Evolutionary conservation across 2,113 vertebrate species (phyloP), one percentile per base, ranked within the genome.

Genomic region (Labeo rohita): DNA sequence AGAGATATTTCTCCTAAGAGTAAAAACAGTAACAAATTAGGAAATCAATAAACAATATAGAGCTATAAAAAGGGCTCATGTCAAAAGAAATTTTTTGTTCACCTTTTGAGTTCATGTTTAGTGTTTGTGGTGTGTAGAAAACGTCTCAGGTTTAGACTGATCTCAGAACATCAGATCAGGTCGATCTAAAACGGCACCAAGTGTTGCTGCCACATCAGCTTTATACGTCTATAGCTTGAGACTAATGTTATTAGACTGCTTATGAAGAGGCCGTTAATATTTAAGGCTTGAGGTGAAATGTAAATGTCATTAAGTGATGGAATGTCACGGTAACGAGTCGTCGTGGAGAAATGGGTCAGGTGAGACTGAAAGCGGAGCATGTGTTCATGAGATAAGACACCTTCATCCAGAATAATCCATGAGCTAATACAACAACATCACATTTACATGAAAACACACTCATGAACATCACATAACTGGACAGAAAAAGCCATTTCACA

Each of bases 331-430:
- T 18, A 36, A 72, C 65, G 65, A 68, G 65, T 36, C 50, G 16
- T 6, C 18, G 8, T 65, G 73, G 49, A 47, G 80, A 86, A 80
- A 66, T 86, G 79, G 85, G 85, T 86, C 85, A 86, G 78, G 85
- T 86, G 78, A 59, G 77, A 61, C 10, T 68, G 65, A 12, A 21
- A 83, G 34, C 21, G 13, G 65, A 39, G 39, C 82, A 87, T 82
- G 86, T 87, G 54, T 45, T 34, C 68, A 10, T 12, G 36, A 12
- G 18, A 63, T 49, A 49, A 68, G 43, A 16, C 61, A 65, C 43
- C 28, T 81, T 81, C 61, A 45, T 49, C 65, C n/a, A 52, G 73
- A 59, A 50, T 23, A 70, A 68, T 68, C 34, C 65, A 4, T 7
- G 28, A 3, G 65, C 65, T 39, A 68, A 68, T 68, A 68, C 12